Evolutionary conservation across 2,797 vertebrate species (phyloP), one percentile per base, ranked within the genome.

Genomic region (Sarcoramphus papa): DNA sequence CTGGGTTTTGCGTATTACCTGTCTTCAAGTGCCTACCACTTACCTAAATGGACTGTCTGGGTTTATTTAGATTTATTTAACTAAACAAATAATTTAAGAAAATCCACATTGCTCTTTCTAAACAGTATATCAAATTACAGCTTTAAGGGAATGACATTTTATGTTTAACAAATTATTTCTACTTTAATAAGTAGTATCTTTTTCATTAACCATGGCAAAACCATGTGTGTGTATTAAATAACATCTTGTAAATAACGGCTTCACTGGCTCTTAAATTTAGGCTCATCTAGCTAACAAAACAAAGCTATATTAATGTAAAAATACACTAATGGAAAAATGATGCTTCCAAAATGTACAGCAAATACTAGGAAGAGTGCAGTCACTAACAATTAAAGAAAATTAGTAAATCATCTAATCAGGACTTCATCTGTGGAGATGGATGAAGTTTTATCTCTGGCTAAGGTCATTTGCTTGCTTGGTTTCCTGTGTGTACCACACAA

Each of bases 191-290:
- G 31, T 13, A 6, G 3, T 10, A 45, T 15, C 7, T 59, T 81
- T 76, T 74, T 82, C 57, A 54, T 45, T 54, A 88, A 62, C 33
- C 30, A 23, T 16, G 18, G 50, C 47, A 87, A 94, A 84, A 54
- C 3, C 0, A 0, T 4, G 10, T 7, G 10, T 47, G 17, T 18
- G 4, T 24, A 65, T 50, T 45, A 85, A 57, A 85, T n/a, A 37
- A 51, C 74, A 78, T 31, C 47, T 30, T 90, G 53, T 59, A 37
- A 77, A 43, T 30, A 88, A 45, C 2, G 4, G 19, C 41, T 78
- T 75, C 45, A 23, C 47, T 51, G 25, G 30, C 43, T 79, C 31
- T 85, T 60, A 48, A 69, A 47, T 64, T 37, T 28, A 63, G 25
- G n/a, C 50, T 77, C 15, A 51, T 43, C 27, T 33, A 53, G 43